Evolutionary conservation across 2,888 invertebrate genomes (phyloP).

Genomic region (Torymus aiolomorphi): DNA sequence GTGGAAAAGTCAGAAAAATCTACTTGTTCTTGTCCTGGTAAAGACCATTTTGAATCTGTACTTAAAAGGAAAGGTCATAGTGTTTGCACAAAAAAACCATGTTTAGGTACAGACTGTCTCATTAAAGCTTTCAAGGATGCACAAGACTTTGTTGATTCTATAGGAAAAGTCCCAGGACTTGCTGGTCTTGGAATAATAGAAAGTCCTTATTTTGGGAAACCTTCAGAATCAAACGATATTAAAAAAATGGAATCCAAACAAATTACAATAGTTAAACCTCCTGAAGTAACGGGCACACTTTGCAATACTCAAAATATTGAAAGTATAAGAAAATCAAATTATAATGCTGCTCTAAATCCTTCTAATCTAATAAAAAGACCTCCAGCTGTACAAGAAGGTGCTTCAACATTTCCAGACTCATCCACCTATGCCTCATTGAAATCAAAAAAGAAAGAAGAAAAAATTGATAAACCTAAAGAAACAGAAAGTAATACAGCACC

Average conservation of each 20-base stretch:
- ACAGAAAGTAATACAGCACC: constrained; percentile 9
- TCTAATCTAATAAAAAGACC: constrained; percentile 60
- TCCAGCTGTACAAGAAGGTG: constrained; percentile 65
- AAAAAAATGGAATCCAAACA: constrained; percentile 38
- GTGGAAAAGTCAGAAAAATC: constrained; percentile 29
- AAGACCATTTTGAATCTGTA: constrained; percentile 42
- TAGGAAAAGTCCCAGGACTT: constrained; percentile 68
- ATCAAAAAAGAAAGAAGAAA: constrained; percentile 58
- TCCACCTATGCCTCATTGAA: constrained; percentile 44
- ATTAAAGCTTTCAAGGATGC: constrained; percentile 68
- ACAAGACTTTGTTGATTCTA: constrained; percentile 69
- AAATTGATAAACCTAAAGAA: constrained; percentile 55
- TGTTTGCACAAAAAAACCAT: constrained; percentile 63
- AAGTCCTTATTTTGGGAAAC: constrained; percentile 68
- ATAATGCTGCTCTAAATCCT: constrained; percentile 30
- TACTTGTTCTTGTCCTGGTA: constrained; percentile 59
- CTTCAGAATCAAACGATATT: constrained; percentile 47
- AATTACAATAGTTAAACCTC: constrained; percentile 2
- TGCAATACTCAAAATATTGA: constrained; percentile 37
- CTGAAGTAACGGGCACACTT: constrained; percentile 12
- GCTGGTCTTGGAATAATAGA: constrained; percentile 69
- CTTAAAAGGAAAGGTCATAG: constrained; percentile 38
- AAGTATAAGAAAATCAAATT: constrained; percentile 5
- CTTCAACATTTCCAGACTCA: constrained; percentile 59
- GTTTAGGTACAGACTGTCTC: constrained; percentile 66